Base-by-base conservation (phyloP, 2,797 vertebrate species). In the Amblyopsis hoosieri region DNA sequence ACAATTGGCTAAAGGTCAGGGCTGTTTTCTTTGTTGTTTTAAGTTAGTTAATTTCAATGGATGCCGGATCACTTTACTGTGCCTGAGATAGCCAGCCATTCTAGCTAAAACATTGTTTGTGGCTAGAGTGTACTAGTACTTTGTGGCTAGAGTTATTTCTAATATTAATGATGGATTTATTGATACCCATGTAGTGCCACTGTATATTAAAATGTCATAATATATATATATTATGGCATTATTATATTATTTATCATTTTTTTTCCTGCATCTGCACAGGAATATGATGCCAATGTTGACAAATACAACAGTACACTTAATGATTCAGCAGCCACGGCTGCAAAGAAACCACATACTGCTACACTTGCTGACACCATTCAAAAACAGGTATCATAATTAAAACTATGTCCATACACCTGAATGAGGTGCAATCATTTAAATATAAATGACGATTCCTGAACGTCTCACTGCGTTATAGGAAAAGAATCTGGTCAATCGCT, bases 221-320 rank as follows among this genome's bases (percentile, higher is more conserved):
- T 42, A 48, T 48, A 57, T 53, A 60, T 47, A 12, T 13, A 0
- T 13, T 12, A 23, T 49, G 2, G 29, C 6, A 33, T 37, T 61
- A 12, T 4, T 5, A 1, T 12, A 48, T 48, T 42, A 56, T 37
- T 56, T 3, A 57, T 42, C 12, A 14, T 15, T 56, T 33, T 69
- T 1, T 66, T 14, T 37, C 3, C 66, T 3, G 19, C 3, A 0
- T 74, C 45, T 78, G 10, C 78, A 52, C 84, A 99, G 98, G 95
- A 96, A 55, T 98, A 98, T 7, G 94, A 96, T 42, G 31, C 92
- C 12, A 93, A 93, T 17, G 85, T 90, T 63, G 89, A 95, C 14
- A 95, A 94, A 79, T 99, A 96, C 87, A 91, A 92, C 64, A 88
- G 93, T 53, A 94, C 91, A 33, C 87, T 97, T 47, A 91, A 95